Evolutionary conservation across 35 echinoderm and acorn worm genomes (phyloP).

Genomic region (Hemicentrotus pulcherrimus): DNA sequence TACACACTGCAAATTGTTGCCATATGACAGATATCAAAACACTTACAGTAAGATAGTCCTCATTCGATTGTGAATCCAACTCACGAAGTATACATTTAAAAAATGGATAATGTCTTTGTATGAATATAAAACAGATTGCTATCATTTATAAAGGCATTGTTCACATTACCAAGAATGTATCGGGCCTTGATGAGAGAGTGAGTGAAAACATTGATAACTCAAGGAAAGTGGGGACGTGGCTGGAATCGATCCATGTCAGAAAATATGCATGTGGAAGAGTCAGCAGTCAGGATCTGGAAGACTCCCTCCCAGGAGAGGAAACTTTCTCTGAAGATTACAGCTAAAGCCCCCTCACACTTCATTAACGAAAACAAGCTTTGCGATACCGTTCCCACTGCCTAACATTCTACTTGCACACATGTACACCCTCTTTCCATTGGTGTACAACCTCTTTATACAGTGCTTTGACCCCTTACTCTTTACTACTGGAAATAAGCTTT

Average conservation of each 20-base stretch:
- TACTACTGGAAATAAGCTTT: no score
- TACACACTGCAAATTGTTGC: no score
- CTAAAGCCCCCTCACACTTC: background rate
- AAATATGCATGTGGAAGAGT: background rate
- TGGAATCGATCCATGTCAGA: background rate
- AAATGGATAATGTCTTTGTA: background rate
- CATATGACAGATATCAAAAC: no score
- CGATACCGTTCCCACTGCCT: background rate
- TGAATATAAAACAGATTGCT: no score
- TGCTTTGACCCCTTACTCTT: background rate
- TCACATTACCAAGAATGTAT: background rate
- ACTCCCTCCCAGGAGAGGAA: background rate
- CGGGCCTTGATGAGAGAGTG: background rate
- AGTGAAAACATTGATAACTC: background rate
- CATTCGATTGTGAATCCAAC: no score
- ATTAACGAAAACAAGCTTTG: background rate
- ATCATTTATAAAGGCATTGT: background rate
- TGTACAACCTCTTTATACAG: background rate
- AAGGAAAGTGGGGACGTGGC: background rate
- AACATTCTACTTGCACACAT: background rate
- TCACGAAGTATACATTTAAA: background rate
- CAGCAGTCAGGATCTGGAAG: no score
- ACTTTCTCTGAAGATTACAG: background rate
- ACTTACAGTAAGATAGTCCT: no score
- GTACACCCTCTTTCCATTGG: background rate